phyloP scores from a whole-genome alignment of 2,797 vertebrate genomes.

The Xenopus petersii region DNA sequence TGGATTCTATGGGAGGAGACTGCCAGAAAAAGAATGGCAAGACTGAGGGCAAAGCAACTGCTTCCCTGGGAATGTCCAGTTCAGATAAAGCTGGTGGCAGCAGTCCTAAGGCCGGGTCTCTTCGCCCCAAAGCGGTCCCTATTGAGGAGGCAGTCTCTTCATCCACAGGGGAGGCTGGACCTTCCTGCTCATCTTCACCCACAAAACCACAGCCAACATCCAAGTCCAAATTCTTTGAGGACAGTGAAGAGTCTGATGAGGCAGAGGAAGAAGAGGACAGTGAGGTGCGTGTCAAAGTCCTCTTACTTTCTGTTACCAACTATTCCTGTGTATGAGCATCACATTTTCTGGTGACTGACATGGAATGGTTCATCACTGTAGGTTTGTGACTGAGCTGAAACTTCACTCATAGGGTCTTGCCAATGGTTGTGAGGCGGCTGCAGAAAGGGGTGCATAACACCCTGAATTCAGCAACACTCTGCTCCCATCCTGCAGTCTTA shows the following conservation, averaged over 20 bases:
- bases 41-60: slow-evolving; percentile 58
- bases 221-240: slow-evolving; percentile 97
- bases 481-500: no score
- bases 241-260: slow-evolving; percentile 93
- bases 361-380: no score
- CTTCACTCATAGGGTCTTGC: no score
- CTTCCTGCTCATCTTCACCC: slow-evolving; percentile 90
- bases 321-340: no score
- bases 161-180: slow-evolving; percentile 83
- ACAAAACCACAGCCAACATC: slow-evolving; percentile 75
- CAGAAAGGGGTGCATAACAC: no score
- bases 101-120: slow-evolving; percentile 45
- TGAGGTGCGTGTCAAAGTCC: slow-evolving; percentile 62
- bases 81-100: slow-evolving; percentile 60
- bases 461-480: no score
- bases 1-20: slow-evolving; percentile 65
- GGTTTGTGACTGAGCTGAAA: no score
- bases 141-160: slow-evolving; percentile 71
- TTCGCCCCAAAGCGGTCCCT: slow-evolving; percentile 71
- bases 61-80: slow-evolving; percentile 61
- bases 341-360: no score
- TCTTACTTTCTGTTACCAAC: no score
- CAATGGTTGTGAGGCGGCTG: no score
- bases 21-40: slow-evolving; percentile 75
- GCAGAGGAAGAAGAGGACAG: slow-evolving; percentile 67